Percentiles rank a stretch among this genome's conserved stretches.
Conservation (phyloP, 2,797 vertebrate species). For the Echiichthys vipera region DNA sequence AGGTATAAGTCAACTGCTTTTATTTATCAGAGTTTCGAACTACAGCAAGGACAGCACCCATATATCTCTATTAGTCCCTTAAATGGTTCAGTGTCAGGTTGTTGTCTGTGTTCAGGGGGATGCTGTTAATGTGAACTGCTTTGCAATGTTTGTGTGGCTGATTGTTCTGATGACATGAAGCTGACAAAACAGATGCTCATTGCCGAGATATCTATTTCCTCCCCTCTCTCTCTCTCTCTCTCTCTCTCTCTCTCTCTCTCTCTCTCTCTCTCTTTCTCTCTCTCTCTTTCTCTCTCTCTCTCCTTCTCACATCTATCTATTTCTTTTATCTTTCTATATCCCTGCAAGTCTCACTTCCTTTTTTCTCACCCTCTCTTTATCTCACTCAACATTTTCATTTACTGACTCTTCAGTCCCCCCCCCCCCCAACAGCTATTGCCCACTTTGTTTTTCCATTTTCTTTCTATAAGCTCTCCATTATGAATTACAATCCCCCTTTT, state of each 20-base stretch:
- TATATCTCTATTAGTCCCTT: constrained; percentile 34
- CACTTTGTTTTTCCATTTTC: constrained; percentile 20
- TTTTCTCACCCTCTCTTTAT: constrained; percentile 15
- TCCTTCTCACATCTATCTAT: constrained; percentile 35
- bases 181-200: constrained; percentile 62
- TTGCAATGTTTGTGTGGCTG: constrained; percentile 49
- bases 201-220: constrained; percentile 44
- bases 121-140: no score
- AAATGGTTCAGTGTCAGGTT: constrained; percentile 35
- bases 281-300: constrained; percentile 11
- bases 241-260: constrained; percentile 27
- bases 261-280: constrained; percentile 2
- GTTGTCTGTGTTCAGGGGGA: no score
- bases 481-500: constrained; percentile 53
- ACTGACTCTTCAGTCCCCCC: constrained; percentile 16
- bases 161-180: constrained; percentile 60
- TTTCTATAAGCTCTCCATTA: constrained; percentile 48
- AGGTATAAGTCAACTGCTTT: constrained; percentile 23
- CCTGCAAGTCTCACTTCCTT: constrained; percentile 16
- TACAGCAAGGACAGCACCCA: not conserved
- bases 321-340: constrained; percentile 44
- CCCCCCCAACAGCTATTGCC: not conserved
- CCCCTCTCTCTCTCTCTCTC: constrained; percentile 4
- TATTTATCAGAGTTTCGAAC: constrained; percentile 15
- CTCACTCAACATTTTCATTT: constrained; percentile 35